Evolutionary conservation across 37 sponge, comb jelly and placozoan genomes (phyloP).

Genomic region (Haliclona indistincta): DNA sequence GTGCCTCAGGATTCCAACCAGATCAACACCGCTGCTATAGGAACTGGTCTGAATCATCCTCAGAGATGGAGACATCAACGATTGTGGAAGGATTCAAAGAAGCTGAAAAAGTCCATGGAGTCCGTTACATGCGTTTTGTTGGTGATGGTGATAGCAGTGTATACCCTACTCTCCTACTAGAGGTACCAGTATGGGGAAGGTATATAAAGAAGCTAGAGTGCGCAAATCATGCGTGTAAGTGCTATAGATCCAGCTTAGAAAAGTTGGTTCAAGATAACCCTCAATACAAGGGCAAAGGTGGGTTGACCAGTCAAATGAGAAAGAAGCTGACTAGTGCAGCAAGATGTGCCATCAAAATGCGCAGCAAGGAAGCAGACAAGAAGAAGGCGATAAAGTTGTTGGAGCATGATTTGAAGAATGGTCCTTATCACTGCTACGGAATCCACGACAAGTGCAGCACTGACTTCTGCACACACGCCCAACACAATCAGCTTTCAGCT

Average conservation of each 20-base stretch:
- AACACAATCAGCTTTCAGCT: too few relatives aligned
- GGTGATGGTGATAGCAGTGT: constrained; percentile 53
- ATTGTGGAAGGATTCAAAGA: constrained; percentile 49
- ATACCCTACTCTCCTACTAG: constrained; percentile 25
- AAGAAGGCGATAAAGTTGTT: constrained; percentile 19
- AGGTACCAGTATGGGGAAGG: constrained; percentile 30
- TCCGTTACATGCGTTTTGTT: constrained; percentile 27
- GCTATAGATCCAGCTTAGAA: constrained; percentile 39
- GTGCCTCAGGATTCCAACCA: background rate
- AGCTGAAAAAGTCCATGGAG: constrained; percentile 36
- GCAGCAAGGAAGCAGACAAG: constrained; percentile 20
- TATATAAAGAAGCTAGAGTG: constrained; percentile 46
- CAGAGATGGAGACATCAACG: constrained; percentile 8
- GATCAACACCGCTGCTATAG: background rate
- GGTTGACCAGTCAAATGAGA: constrained; percentile 24
- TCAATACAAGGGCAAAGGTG: constrained; percentile 32
- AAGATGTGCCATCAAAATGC: constrained; percentile 32
- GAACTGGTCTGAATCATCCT: constrained; percentile 4
- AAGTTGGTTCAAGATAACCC: constrained; percentile 50
- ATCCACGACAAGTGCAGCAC: constrained; percentile 41
- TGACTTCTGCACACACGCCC: too few relatives aligned
- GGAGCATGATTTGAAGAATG: constrained; percentile 39
- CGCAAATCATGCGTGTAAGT: constrained; percentile 58
- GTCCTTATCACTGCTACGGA: constrained; percentile 51
- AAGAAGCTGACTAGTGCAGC: constrained; percentile 25